Percentiles rank a stretch among this genome's conserved stretches.
Evolutionary conservation across 2,888 invertebrate genomes (phyloP).

Genomic region (Hydrotaea diabolus): DNA sequence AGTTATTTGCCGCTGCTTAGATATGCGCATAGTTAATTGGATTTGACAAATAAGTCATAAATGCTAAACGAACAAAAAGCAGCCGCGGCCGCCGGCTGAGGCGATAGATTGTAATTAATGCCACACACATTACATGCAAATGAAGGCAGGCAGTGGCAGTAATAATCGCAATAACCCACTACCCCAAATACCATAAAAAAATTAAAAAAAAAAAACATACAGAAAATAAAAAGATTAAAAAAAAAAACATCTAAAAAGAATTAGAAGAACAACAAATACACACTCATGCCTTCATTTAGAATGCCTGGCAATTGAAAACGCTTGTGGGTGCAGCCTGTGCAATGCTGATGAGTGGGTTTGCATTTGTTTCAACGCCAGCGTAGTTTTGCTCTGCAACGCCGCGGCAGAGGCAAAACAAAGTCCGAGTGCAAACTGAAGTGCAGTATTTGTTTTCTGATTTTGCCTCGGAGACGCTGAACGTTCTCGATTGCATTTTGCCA

Average conservation of each 20-base stretch:
- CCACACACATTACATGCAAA: slow-evolving; percentile 21
- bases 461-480: no score
- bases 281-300: neutral
- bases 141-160: slow-evolving; percentile 24
- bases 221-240: neutral
- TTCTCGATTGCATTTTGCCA: no score
- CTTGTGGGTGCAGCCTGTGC: slow-evolving; percentile 14
- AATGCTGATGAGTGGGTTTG: neutral
- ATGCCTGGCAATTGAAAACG: neutral
- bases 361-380: neutral
- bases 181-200: slow-evolving; percentile 54
- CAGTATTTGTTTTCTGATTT: no score
- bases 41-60: slow-evolving; percentile 32
- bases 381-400: no score
- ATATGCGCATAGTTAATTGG: slow-evolving; percentile 27
- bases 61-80: neutral
- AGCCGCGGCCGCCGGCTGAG: neutral
- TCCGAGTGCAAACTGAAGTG: no score
- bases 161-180: slow-evolving; percentile 55
- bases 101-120: slow-evolving; percentile 9
- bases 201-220: slow-evolving; percentile 14
- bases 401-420: no score
- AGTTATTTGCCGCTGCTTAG: neutral
- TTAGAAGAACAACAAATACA: neutral
- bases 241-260: neutral